A percentile compares a stretch with the other conserved stretches of the same genome.
Conservation (phyloP, 1,140 invertebrate genomes). For the Drosophila simulans region DNA sequence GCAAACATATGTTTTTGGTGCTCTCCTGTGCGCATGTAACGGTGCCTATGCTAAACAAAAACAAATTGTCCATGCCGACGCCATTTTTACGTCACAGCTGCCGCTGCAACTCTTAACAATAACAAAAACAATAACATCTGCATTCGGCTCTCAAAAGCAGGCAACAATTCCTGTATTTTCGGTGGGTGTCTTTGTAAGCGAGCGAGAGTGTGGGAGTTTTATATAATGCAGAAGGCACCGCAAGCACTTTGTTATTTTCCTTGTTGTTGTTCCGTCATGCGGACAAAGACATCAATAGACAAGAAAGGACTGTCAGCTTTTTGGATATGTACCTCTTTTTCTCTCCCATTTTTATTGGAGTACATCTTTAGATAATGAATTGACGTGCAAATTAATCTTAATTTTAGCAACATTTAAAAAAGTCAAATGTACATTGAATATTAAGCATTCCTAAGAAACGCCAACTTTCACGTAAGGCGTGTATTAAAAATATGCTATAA, state of each 20-base stretch:
- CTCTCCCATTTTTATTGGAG: too few relatives aligned
- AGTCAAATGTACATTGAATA: too few relatives aligned
- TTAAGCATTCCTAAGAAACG: too few relatives aligned
- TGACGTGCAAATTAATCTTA: too few relatives aligned
- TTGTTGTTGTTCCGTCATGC: slow-evolving; percentile 41
- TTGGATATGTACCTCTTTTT: neutral
- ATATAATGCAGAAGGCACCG: slow-evolving; percentile 34
- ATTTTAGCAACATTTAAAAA: too few relatives aligned
- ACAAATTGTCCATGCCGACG: slow-evolving; percentile 62
- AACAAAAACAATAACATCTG: slow-evolving; percentile 60
- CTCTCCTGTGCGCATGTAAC: slow-evolving; percentile 62
- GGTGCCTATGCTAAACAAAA: slow-evolving; percentile 74
- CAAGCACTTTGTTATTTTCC: slow-evolving; percentile 40
- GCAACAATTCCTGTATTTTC: slow-evolving; percentile 34
- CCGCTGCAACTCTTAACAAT: slow-evolving; percentile 25
- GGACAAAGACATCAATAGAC: slow-evolving; percentile 3
- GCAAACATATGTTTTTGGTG: slow-evolving; percentile 69
- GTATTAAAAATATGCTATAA: neutral
- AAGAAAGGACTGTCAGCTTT: slow-evolving; percentile 21
- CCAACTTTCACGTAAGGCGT: too few relatives aligned
- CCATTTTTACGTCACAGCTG: slow-evolving; percentile 64
- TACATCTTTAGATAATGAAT: too few relatives aligned
- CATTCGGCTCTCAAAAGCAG: slow-evolving; percentile 55
- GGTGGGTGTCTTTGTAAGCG: neutral
- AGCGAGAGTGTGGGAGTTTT: slow-evolving; percentile 20